Percentiles rank a stretch among this genome's conserved stretches.
These are phyloP conservation scores for Plebejus anna DNA, from an alignment of 2,888 invertebrate genomes.

Conservation along the genomic window DNA sequence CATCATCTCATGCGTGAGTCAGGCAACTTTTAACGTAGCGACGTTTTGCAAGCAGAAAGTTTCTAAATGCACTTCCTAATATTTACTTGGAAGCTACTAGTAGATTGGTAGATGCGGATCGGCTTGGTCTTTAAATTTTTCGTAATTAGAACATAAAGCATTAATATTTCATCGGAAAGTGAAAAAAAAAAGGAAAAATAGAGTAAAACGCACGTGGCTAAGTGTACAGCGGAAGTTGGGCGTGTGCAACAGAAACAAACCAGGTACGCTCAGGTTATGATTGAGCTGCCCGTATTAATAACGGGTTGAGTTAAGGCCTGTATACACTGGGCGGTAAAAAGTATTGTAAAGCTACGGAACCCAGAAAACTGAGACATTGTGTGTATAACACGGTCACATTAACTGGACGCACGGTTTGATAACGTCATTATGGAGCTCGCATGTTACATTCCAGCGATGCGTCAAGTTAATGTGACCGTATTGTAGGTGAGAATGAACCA, in stretches of 20 bases:
- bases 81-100: too few relatives aligned
- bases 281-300: conserved; percentile 74
- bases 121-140: background rate
- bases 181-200: conserved; percentile 8
- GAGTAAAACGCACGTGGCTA: conserved; percentile 5
- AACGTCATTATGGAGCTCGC: too few relatives aligned
- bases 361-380: background rate
- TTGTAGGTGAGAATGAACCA: background rate
- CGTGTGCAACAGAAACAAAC: conserved; percentile 72
- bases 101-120: too few relatives aligned
- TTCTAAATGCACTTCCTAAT: too few relatives aligned
- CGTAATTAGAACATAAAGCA: conserved; percentile 2
- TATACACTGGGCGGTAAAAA: conserved; percentile 33
- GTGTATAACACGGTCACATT: too few relatives aligned
- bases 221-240: conserved; percentile 32
- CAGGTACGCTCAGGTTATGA: conserved; percentile 73
- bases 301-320: conserved; percentile 68
- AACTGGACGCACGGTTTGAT: too few relatives aligned
- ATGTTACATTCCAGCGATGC: too few relatives aligned
- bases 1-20: too few relatives aligned
- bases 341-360: too few relatives aligned
- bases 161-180: conserved; percentile 1
- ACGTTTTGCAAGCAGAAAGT: too few relatives aligned
- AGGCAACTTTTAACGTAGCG: too few relatives aligned
- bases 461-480: too few relatives aligned